Evolutionary conservation across 2,888 invertebrate genomes (phyloP).

Genomic region (Cephus sareptanus): DNA sequence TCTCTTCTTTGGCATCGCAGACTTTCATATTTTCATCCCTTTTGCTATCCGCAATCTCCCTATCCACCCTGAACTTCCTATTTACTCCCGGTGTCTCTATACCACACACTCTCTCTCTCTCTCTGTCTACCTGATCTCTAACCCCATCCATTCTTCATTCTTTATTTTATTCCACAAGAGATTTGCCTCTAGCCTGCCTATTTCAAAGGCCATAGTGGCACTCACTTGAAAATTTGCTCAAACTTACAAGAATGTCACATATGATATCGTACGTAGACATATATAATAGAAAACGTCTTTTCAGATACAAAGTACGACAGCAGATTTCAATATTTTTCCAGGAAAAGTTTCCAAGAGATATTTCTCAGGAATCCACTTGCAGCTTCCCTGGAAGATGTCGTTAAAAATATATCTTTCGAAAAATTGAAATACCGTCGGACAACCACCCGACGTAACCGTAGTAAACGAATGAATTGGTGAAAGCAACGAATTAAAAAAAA

Average conservation of each 20-base stretch:
- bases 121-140: conserved; percentile 9
- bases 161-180: conserved; percentile 35
- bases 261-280: neutral
- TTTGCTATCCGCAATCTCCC: neutral
- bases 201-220: neutral
- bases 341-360: neutral
- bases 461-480: neutral
- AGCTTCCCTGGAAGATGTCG: neutral
- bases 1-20: conserved; percentile 11
- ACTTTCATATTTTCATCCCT: conserved; percentile 33
- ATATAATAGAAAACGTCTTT: neutral
- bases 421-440: neutral
- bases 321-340: neutral
- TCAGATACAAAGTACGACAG: neutral
- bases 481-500: neutral
- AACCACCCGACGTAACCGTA: neutral
- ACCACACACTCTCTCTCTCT: neutral
- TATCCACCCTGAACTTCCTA: neutral
- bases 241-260: neutral
- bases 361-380: neutral
- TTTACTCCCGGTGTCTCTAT: neutral
- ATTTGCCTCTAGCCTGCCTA: conserved; percentile 15
- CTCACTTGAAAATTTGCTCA: neutral
- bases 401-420: neutral
- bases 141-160: conserved; percentile 23